These are phyloP conservation scores for Platichthys stellatus DNA, from an alignment of 2,113 vertebrate genomes.

Conservation along the genomic window DNA sequence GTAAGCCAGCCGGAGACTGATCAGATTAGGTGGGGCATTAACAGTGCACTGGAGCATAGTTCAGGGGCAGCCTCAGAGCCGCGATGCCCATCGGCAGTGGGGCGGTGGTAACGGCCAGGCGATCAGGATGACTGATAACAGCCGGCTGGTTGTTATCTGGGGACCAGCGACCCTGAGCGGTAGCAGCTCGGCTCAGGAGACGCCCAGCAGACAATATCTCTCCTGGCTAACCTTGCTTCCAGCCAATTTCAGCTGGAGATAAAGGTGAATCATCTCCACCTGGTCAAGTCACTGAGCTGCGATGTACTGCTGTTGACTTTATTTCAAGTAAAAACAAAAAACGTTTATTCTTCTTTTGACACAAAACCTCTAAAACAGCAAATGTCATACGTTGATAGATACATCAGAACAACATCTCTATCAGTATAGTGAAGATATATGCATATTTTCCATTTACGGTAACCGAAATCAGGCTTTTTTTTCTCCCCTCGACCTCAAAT, in stretches of 20 bases:
- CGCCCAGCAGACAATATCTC: constrained; percentile 20
- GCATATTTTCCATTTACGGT: neutral
- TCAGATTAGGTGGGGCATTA: constrained; percentile 72
- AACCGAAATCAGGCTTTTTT: neutral
- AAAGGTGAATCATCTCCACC: constrained; percentile 37
- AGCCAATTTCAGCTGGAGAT: constrained; percentile 27
- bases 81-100: constrained; percentile 25
- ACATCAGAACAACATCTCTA: neutral
- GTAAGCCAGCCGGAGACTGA: constrained; percentile 62
- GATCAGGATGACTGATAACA: constrained; percentile 61
- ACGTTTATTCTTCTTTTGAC: neutral
- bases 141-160: constrained; percentile 50
- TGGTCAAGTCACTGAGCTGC: constrained; percentile 11
- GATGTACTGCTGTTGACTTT: neutral
- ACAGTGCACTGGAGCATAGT: constrained; percentile 53
- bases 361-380: neutral
- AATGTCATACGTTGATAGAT: neutral
- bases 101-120: constrained; percentile 20
- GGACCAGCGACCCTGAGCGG: constrained; percentile 56
- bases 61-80: constrained; percentile 51
- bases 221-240: constrained; percentile 3
- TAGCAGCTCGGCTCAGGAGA: constrained; percentile 39
- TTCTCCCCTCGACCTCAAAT: neutral
- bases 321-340: neutral
- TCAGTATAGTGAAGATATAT: no score